Conservation (phyloP, 1,140 invertebrate species). For the Diprion similis region DNA sequence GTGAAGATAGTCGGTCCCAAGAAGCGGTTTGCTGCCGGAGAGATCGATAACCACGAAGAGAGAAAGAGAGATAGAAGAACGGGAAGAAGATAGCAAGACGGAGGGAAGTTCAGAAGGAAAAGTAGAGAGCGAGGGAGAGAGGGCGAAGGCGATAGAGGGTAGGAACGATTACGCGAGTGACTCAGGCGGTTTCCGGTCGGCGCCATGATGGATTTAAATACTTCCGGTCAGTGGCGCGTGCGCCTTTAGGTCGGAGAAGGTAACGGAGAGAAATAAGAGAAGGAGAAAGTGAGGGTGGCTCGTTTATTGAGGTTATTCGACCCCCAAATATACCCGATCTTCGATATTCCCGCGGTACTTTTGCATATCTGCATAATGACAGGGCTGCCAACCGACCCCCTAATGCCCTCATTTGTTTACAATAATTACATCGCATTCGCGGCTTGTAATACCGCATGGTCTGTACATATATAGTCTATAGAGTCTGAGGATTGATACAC, state of each 20-base stretch:
- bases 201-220: slow-evolving; percentile 56
- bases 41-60: not conserved
- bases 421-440: not conserved
- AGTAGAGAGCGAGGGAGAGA: not conserved
- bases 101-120: not conserved
- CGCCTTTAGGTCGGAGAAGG: slow-evolving; percentile 27
- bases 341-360: slow-evolving; percentile 9
- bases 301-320: slow-evolving; percentile 15
- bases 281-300: not conserved
- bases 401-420: slow-evolving; percentile 29
- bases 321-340: slow-evolving; percentile 14
- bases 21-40: not conserved
- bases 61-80: no score
- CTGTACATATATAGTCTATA: not conserved
- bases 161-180: slow-evolving; percentile 52
- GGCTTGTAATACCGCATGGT: not conserved
- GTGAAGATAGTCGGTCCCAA: not conserved
- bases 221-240: slow-evolving; percentile 51
- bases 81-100: no score
- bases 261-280: not conserved
- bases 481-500: no score
- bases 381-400: slow-evolving; percentile 25
- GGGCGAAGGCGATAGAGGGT: slow-evolving; percentile 29
- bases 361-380: slow-evolving; percentile 31
- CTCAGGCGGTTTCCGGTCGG: slow-evolving; percentile 54